Conservation (phyloP, 2,113 vertebrate species). For the Tachuris rubrigastra region DNA sequence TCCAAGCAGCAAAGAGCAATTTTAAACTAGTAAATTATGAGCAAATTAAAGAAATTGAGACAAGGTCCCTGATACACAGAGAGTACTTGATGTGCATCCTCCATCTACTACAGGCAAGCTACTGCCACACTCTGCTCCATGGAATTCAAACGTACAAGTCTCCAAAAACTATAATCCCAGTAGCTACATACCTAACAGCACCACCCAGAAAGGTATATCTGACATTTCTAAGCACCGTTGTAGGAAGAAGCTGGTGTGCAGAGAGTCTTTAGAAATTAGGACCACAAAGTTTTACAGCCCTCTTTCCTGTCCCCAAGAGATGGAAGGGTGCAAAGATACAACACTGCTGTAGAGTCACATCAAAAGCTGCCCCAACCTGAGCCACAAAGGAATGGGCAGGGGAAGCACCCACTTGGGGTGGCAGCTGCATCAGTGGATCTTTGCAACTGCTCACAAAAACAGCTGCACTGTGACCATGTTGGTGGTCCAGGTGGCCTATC, state of each 20-base stretch:
- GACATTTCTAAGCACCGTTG: accelerated
- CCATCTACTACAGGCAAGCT: neutral
- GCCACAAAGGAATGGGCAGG: neutral
- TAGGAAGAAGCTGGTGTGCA: neutral
- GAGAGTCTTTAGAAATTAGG: neutral
- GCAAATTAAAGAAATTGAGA: neutral
- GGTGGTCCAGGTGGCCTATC: neutral
- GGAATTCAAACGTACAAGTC: neutral
- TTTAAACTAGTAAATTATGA: neutral
- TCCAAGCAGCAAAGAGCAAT: neutral
- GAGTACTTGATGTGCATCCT: neutral
- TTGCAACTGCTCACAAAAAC: neutral
- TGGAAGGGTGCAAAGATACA: neutral
- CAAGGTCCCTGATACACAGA: neutral
- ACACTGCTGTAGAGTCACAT: neutral
- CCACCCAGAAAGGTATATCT: neutral
- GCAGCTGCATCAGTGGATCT: neutral
- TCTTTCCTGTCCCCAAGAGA: neutral
- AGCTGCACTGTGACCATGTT: neutral
- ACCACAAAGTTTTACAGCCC: neutral
- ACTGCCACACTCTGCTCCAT: neutral
- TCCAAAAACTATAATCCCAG: neutral
- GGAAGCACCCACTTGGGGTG: neutral
- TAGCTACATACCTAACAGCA: neutral
- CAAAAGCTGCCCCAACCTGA: neutral